These are phyloP conservation scores for Otocyon megalotis DNA, from an alignment of 2,113 vertebrate genomes.

Conservation along the genomic window DNA sequence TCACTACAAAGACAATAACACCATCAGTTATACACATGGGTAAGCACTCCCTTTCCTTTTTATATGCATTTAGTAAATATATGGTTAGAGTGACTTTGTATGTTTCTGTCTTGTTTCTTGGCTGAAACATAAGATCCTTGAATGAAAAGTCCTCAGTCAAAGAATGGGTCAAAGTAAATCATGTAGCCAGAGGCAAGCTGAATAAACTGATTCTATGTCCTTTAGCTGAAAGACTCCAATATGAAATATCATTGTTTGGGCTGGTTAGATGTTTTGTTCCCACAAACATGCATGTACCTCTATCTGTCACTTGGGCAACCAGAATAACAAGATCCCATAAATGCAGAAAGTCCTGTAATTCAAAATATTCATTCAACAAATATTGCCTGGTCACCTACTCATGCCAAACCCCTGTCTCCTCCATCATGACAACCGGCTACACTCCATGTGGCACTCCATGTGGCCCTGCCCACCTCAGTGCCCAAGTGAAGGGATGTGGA, in stretches of 20 bases:
- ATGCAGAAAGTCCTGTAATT: neutral
- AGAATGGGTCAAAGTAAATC: neutral
- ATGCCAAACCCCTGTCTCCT: no score
- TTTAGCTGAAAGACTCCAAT: neutral
- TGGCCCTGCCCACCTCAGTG: neutral
- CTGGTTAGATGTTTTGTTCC: neutral
- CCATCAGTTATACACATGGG: neutral
- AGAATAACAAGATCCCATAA: neutral
- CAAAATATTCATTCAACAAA: conserved; percentile 13
- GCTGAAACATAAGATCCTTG: conserved; percentile 5
- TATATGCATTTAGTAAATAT: neutral
- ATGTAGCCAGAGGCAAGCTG: neutral
- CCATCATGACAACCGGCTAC: neutral
- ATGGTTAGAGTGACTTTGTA: neutral
- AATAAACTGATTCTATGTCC: neutral
- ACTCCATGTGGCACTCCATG: neutral
- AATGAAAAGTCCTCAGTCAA: neutral
- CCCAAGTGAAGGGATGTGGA: neutral
- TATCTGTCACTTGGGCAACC: neutral
- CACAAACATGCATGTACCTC: neutral
- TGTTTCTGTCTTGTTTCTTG: neutral
- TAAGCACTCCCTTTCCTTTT: neutral
- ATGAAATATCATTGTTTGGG: neutral
- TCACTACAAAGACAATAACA: neutral
- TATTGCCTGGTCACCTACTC: neutral